Percentiles rank a stretch among this genome's conserved stretches.
Evolutionary conservation across 2,888 invertebrate genomes (phyloP).

Genomic region (Sympetrum striolatum): DNA sequence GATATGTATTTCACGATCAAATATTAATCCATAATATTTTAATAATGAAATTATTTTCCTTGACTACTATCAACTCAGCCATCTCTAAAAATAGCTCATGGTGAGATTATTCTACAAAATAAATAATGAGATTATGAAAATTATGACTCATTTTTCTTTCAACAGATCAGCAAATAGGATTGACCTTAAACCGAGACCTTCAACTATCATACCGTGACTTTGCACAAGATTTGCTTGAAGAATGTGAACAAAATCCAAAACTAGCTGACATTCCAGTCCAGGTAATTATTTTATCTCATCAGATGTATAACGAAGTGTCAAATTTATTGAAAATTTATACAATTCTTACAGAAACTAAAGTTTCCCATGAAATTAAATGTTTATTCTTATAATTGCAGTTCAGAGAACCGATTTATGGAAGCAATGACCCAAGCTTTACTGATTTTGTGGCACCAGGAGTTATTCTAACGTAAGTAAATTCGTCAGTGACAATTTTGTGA

Average conservation of each 20-base stretch:
- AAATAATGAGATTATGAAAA: background rate
- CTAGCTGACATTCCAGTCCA: conserved; percentile 86
- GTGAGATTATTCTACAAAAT: background rate
- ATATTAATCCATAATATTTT: background rate
- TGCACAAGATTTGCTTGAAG: conserved; percentile 73
- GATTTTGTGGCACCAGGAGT: conserved; percentile 97
- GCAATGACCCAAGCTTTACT: conserved; percentile 88
- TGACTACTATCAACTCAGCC: background rate
- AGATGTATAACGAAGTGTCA: background rate
- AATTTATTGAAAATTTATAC: background rate
- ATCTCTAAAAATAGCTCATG: background rate
- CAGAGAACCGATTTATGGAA: conserved; percentile 87
- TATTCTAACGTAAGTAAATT: conserved; percentile 80
- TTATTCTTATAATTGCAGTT: conserved; percentile 64
- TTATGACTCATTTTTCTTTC: background rate
- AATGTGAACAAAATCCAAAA: conserved; percentile 82
- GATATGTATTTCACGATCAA: background rate
- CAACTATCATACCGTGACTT: conserved; percentile 87
- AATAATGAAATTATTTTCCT: background rate
- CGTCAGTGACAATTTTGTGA: background rate
- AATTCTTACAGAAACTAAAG: background rate
- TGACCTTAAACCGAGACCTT: conserved; percentile 85
- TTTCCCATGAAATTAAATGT: background rate
- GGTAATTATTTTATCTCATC: conserved; percentile 48
- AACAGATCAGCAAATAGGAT: conserved; percentile 88